Base-by-base conservation (phyloP, 2,888 invertebrate genomes). In the Philhelius pedissequus region DNA sequence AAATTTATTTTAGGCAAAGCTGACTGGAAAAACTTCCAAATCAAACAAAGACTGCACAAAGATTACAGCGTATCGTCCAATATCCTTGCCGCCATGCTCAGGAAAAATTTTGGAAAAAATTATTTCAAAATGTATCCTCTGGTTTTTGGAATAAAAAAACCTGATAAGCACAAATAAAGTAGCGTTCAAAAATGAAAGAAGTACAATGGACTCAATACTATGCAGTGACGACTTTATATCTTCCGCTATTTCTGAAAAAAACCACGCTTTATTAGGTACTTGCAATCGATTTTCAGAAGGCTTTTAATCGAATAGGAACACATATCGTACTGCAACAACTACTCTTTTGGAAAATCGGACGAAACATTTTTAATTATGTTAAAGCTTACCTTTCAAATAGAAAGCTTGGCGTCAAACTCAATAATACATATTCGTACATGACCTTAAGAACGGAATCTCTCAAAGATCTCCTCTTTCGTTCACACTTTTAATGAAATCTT, bases 71-170 rank as follows among this genome's bases (percentile, higher is more conserved):
- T 66, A 30, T 66, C 32, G 66, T 22, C 66, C 66, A 20, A 66
- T 66, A 27, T 66, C 48, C 48, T 32, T 66, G 4, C 35, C 50
- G 6, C 48, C 32, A 45, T 64, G 45, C 32, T 32, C 30, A 38
- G 58, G 30, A 35, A 58, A 58, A 38, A 2, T 58, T 58, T n/a
- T 58, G 18, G 40, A 58, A 58, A 58, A 40, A 58, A 58, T 40
- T 13, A 38, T 38, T n/a, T n/a, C 38, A 38, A n/a, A 38, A 38
- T n/a, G n/a, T 4, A 38, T 38, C 38, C n/a, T 58, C 58, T 58
- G 58, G 58, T n/a, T n/a, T n/a, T n/a, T n/a, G n/a, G n/a, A n/a
- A n/a, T n/a, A n/a, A n/a, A n/a, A n/a, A n/a, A n/a, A n/a, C n/a
- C n/a, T n/a, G n/a, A n/a, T n/a, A n/a, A n/a, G n/a, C n/a, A n/a